These are phyloP conservation scores for Spilogale gracilis DNA, from an alignment of 2,113 vertebrate genomes.

Conservation along the genomic window DNA sequence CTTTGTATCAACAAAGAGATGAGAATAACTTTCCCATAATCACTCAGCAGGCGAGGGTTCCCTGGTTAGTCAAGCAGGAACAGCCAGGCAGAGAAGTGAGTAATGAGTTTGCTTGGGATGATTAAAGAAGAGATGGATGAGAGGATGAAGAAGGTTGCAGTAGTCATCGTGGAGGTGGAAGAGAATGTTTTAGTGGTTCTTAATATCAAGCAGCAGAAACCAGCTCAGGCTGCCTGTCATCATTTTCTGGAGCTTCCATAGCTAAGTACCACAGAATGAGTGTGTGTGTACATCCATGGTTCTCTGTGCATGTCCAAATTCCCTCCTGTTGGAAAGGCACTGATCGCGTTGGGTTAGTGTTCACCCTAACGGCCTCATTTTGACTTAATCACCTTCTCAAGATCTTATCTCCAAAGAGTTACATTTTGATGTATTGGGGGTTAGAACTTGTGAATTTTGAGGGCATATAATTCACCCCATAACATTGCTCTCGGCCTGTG, in stretches of 20 bases:
- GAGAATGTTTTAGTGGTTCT: not conserved
- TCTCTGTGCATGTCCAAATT: not conserved
- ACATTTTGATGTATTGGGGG: not conserved
- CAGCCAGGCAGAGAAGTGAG: not conserved
- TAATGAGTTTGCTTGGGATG: not conserved
- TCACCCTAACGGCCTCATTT: not conserved
- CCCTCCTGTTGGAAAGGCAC: not conserved
- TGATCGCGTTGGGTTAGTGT: not conserved
- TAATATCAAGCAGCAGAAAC: not conserved
- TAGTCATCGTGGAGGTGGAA: not conserved
- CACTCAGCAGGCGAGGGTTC: not conserved
- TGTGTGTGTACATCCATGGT: rapidly evolving
- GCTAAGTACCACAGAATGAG: not conserved
- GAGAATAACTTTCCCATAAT: not conserved
- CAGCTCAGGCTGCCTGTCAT: not conserved
- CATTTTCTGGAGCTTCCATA: not conserved
- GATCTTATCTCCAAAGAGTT: not conserved
- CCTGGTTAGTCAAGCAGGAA: not conserved
- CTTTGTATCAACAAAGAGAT: not conserved
- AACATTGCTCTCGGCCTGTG: not conserved
- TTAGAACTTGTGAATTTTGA: not conserved
- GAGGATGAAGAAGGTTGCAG: not conserved
- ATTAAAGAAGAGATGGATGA: not conserved
- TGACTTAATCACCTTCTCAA: not conserved
- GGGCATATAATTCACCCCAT: not conserved